Evolutionary conservation across 2,113 vertebrate species (phyloP).

Genomic region (Phodopus roborovskii): DNA sequence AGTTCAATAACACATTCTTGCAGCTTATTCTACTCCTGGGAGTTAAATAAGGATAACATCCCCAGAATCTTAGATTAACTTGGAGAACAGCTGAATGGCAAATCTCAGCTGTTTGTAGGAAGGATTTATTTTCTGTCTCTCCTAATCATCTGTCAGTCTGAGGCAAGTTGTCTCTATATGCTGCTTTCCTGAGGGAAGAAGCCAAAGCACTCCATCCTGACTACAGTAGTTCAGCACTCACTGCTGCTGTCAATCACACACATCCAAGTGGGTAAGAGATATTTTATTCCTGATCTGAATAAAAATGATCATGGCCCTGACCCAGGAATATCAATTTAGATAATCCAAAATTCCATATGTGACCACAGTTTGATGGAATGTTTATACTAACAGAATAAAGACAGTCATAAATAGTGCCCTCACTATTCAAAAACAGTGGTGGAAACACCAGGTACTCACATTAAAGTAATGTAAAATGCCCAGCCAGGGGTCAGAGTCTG

Average conservation of each 20-base stretch:
- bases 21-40: not conserved
- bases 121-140: slow-evolving; percentile 8
- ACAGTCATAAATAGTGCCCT: not conserved
- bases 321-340: not conserved
- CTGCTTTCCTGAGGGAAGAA: not conserved
- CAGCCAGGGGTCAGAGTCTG: not conserved
- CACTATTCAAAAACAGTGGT: not conserved
- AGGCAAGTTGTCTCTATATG: not conserved
- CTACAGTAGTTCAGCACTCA: not conserved
- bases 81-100: not conserved
- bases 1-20: not conserved
- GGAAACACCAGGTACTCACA: not conserved
- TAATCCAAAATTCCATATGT: not conserved
- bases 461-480: no score
- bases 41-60: not conserved
- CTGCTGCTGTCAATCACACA: not conserved
- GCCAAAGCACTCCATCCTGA: accelerated
- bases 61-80: slow-evolving; percentile 12
- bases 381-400: not conserved
- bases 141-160: not conserved
- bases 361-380: not conserved
- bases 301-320: not conserved
- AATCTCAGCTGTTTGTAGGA: not conserved
- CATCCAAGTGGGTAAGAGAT: not conserved
- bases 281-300: not conserved